These are phyloP conservation scores for Petrocephalus sullivani DNA, from an alignment of 2,797 vertebrate genomes.

Conservation along the genomic window DNA sequence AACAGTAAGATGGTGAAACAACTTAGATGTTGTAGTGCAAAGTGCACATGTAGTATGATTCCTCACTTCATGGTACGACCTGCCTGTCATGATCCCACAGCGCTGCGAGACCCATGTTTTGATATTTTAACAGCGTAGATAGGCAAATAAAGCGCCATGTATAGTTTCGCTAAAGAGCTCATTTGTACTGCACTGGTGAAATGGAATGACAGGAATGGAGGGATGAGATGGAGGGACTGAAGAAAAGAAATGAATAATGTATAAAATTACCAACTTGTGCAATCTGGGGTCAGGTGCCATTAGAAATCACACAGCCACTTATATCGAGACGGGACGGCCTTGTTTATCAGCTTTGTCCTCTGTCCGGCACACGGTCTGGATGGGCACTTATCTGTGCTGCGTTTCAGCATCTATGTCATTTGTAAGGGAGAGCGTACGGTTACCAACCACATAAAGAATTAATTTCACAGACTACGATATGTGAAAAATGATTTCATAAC, in stretches of 20 bases:
- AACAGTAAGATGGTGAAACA: not conserved
- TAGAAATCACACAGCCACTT: no score
- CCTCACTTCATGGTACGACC: not conserved
- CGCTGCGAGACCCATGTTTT: not conserved
- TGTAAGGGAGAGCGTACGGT: not conserved
- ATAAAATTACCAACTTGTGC: no score
- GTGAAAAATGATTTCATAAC: not conserved
- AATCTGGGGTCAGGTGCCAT: no score
- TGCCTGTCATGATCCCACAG: not conserved
- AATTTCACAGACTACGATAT: not conserved
- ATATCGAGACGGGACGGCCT: no score
- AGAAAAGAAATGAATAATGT: no score
- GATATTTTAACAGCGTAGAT: not conserved
- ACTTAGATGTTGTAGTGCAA: not conserved
- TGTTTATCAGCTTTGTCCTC: no score
- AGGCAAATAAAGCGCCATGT: not conserved
- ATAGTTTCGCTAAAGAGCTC: not conserved
- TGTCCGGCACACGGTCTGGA: not conserved
- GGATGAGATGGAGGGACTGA: no score
- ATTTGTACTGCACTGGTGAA: no score
- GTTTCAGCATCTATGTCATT: not conserved
- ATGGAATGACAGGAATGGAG: no score
- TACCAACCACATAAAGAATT: not conserved
- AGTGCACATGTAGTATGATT: not conserved
- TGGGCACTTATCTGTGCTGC: not conserved